Base-by-base conservation (phyloP, 2,888 invertebrate genomes). In the Neelides folsomi region DNA sequence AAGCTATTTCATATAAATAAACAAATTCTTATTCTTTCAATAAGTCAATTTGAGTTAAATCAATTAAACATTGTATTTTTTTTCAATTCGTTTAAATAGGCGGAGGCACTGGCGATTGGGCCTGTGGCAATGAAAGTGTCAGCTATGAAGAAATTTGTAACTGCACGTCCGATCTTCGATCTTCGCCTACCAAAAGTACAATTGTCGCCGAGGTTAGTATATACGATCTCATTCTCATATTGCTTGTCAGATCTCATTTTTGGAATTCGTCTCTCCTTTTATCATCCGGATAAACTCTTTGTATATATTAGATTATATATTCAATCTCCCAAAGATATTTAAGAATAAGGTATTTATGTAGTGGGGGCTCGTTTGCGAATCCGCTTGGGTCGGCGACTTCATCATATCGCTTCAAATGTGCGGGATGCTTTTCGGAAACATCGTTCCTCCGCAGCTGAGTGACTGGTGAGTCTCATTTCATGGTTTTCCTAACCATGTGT, bases 371-470 rank as follows among this genome's bases (percentile, higher is more conserved):
- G 54, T 61, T 5, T 61, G 63, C 19, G 54, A 52, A 15, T 53
- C 53, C 1, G 55, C 54, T 1, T 63, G 61, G 60, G 61, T 60
- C 9, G 53, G 54, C 2, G 63, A 59, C 27, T 54, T 57, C 15
- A 59, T 58, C 12, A 61, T 54, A 1, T 54, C 48, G 18, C 43
- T 59, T 18, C 63, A 63, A 53, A 59, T 61, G 60, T 54, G 55
- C 38, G 63, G 59, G 2, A 63, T 61, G 61, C 52, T 63, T 41
- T 51, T 63, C 20, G 63, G 63, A 0, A 61, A 60, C 43, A 48
- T 55, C 7, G 46, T 58, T 18, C 59, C 58, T 12, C 56, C 59
- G 36, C 59, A 59, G 44, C n/a, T 61, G 18, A 55, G 57, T 1
- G 63, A 63, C 37, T 58, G 59, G 59, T 53, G 48, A 15, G 20